Base-by-base conservation (phyloP, 2,888 invertebrate species). In the Eupithecia exiguata region DNA sequence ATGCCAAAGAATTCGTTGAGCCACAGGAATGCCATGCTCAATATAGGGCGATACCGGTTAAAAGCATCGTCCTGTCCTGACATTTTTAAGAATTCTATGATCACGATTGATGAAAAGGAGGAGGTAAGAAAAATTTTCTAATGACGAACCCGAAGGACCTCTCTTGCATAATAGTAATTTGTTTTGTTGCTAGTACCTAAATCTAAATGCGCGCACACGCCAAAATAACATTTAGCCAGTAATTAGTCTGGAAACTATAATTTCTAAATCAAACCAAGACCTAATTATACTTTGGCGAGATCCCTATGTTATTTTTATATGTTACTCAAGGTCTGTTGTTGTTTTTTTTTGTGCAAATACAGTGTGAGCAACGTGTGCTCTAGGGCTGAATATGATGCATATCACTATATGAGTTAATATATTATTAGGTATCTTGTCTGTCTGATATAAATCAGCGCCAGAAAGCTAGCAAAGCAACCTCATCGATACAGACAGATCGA, bases 21-120 rank as follows among this genome's bases (percentile, higher is more conserved):
- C 89, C 98, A 98, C 88, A 96, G 98, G 67, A 97, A 97, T 63
- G 98, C 98, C 7, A 97, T 98, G 94, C 91, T 98, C 73, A 98
- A 97, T 87, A 96, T 97, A 73, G 96, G 97, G 83, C 96, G 97
- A 78, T 98, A 98, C 89, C 95, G 96, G 71, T 91, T 98, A 75
- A 95, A 97, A 77, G 98, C 98, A 1, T 98, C 97, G 4, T 98
- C 98, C 65, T 98, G 98, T 88, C 99, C 99, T 0, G 97, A 99
- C 90, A 98, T 99, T 83, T 98, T 96, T 86, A 96, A 97, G 82
- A 97, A 97, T 87, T 98, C 97, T n/a, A 97, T 98, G 97, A 97
- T 97, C 68, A 97, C 97, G 5, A 95, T 98, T 70, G 96, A 96
- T 68, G 96, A 96, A 80, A 96, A 97, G 84, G 96, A 96, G 84